phyloP scores from a whole-genome alignment of 2,113 vertebrate genomes.

The Castor canadensis region DNA sequence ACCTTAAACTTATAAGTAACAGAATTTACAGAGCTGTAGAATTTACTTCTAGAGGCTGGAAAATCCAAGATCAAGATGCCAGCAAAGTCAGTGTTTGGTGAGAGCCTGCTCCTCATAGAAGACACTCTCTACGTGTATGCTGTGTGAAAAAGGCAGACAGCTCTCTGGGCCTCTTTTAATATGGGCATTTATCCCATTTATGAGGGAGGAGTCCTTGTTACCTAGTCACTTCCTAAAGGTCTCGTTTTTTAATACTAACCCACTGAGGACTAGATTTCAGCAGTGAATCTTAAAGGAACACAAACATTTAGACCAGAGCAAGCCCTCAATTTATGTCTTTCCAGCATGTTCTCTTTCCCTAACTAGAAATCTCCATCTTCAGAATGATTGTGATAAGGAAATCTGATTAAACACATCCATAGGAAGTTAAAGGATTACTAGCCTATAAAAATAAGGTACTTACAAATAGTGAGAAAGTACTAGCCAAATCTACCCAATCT shows the following conservation, averaged over 20 bases:
- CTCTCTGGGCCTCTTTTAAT: background rate
- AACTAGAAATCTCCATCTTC: background rate
- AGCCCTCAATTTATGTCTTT: fast-evolving
- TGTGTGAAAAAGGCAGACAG: background rate
- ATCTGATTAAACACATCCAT: background rate
- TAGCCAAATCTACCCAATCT: background rate
- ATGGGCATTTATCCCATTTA: background rate
- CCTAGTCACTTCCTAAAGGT: background rate
- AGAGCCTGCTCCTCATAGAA: background rate
- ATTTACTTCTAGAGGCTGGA: too few species aligned
- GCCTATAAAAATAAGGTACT: background rate
- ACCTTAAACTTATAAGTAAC: background rate
- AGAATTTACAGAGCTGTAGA: too few species aligned
- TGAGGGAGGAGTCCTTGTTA: background rate
- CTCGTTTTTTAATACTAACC: background rate
- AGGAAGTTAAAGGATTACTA: background rate
- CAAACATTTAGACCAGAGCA: background rate
- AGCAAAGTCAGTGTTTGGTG: background rate
- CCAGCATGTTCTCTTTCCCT: background rate
- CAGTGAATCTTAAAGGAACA: background rate
- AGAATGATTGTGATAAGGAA: background rate
- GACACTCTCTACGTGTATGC: background rate
- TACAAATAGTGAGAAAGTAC: background rate
- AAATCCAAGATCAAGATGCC: too few species aligned
- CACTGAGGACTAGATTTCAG: background rate